Evolutionary conservation across 1,140 invertebrate genomes (phyloP), one percentile per base, ranked within the genome.

Genomic region (Drosophila sp.): DNA sequence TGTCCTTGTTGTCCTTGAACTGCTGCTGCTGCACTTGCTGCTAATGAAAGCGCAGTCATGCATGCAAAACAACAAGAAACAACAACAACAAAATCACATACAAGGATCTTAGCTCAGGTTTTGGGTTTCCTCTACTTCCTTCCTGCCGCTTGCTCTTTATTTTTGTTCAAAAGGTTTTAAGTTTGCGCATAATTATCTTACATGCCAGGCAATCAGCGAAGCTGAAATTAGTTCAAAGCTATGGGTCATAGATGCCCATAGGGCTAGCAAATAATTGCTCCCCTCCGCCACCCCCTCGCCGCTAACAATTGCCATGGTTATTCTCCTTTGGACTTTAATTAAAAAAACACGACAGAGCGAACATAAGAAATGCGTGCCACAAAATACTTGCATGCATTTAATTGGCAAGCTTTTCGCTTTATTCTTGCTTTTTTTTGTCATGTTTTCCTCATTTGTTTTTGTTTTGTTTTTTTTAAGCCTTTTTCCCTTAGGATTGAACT

Each of bases 11-110:
- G 83, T 82, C 83, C 83, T 87, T 87, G 83, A 83, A 86, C 84
- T 78, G 83, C 71, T 68, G 65, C 60, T 78, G 83, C 71, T 68
- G 65, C 60, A 63, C 60, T 50, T 30, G n/a, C 11, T 50, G 67
- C 74, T 89, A 87, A 87, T 87, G 84, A 87, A 87, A 89, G 82
- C 77, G 79, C 83, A 87, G 72, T 63, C 84, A 72, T 73, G 83
- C 79, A 87, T 83, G 76, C 69, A 75, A 67, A 72, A 74, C 76
- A 66, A 65, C 55, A 76, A 64, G 57, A 17, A 75, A 61, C 64
- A 63, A 60, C 33, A 38, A 11, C 41, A 29, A 33, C 62, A 27
- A 32, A 27, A 77, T 55, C 75, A 66, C 61, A 33, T 57, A 76
- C 47, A 73, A 38, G 54, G 29, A 73, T 50, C 29, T 66, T 47